Percentiles rank a stretch among this genome's conserved stretches.
These are phyloP conservation scores for Morphnarchus princeps DNA, from an alignment of 2,113 vertebrate species.

Conservation along the genomic window DNA sequence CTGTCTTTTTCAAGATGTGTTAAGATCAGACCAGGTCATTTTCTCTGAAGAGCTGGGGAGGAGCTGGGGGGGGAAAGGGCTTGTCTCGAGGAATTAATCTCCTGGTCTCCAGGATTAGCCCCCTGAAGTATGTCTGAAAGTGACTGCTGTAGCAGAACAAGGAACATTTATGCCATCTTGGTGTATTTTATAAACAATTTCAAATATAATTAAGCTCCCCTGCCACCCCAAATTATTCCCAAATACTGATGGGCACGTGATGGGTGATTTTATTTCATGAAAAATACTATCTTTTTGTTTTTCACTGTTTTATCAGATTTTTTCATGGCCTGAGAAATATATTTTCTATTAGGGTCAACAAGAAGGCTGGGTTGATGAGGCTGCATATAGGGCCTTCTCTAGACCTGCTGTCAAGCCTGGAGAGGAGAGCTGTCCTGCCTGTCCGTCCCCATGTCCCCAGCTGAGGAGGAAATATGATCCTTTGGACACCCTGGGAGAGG, in stretches of 20 bases:
- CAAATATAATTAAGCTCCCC: not conserved
- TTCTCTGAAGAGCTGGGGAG: slow-evolving; percentile 3
- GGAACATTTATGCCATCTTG: not conserved
- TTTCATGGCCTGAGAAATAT: not conserved
- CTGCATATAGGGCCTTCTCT: not conserved
- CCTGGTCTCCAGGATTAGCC: not conserved
- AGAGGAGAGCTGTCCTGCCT: not conserved
- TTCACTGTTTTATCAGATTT: not conserved
- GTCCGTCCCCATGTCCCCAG: not conserved
- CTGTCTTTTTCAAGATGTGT: not conserved
- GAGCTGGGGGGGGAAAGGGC: not conserved
- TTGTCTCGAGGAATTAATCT: not conserved
- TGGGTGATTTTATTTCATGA: not conserved
- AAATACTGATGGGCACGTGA: accelerated
- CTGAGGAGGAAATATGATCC: not conserved
- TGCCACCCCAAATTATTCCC: accelerated
- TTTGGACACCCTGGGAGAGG: not conserved
- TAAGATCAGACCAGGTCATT: slow-evolving; percentile 1
- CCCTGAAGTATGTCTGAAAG: not conserved
- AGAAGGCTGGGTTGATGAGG: not conserved
- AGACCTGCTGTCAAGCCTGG: not conserved
- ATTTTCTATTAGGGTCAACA: not conserved
- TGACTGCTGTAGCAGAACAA: not conserved
- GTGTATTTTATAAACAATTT: not conserved
- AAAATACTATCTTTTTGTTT: not conserved